A percentile compares a stretch with the other conserved stretches of the same genome.
These are phyloP conservation scores for Pseudochaenichthys georgianus DNA, from an alignment of 2,797 vertebrate genomes.

Conservation along the genomic window DNA sequence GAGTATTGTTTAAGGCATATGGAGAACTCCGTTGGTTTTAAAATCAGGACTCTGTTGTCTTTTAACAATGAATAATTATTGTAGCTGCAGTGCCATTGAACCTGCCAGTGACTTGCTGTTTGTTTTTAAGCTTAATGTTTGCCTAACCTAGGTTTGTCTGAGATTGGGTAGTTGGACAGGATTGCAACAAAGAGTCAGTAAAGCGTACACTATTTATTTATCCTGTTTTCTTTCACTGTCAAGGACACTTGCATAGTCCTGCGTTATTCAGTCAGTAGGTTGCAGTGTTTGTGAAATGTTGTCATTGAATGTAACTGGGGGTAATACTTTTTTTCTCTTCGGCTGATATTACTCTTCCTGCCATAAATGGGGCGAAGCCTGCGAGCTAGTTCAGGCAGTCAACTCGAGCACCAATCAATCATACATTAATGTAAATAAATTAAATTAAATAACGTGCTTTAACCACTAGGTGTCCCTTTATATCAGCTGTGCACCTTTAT, in stretches of 20 bases:
- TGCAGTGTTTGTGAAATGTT: constrained; percentile 25
- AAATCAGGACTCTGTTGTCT: too few species aligned
- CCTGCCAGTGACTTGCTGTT: neutral
- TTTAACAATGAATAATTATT: neutral
- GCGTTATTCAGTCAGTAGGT: neutral
- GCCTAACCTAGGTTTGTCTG: neutral
- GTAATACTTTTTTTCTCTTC: neutral
- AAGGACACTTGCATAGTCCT: neutral
- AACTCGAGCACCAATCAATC: too few species aligned
- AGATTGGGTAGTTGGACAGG: neutral
- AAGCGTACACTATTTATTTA: neutral
- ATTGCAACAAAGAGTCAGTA: constrained; percentile 3
- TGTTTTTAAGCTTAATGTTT: too few species aligned
- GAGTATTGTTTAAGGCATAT: neutral
- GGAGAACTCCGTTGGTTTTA: neutral
- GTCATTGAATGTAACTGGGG: neutral
- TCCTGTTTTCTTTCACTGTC: neutral
- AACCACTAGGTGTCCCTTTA: too few species aligned
- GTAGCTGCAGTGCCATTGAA: neutral
- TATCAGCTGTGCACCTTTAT: too few species aligned
- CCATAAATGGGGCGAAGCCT: neutral
- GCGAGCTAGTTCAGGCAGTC: too few species aligned
- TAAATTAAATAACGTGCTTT: too few species aligned
- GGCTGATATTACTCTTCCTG: neutral
- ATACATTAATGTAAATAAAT: too few species aligned